Conservation (phyloP, 2,888 invertebrate species). For the Pseudeuparius sepicola region DNA sequence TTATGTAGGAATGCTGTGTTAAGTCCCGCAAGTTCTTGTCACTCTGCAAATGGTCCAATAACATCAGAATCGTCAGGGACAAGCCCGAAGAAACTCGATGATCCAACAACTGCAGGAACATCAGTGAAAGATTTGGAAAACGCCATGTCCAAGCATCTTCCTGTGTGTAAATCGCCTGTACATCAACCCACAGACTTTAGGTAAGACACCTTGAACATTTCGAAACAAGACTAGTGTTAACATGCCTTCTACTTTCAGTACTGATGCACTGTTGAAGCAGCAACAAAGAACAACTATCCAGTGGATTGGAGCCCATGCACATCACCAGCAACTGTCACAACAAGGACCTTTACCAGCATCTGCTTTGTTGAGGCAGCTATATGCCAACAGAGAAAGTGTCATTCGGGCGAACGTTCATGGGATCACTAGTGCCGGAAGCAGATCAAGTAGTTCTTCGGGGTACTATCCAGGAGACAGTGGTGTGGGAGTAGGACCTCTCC, state of each 20-base stretch:
- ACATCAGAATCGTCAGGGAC: slow-evolving; percentile 35
- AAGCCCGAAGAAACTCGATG: slow-evolving; percentile 42
- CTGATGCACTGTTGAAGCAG: slow-evolving; percentile 73
- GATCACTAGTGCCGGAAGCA: slow-evolving; percentile 39
- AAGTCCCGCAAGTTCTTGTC: slow-evolving; percentile 53
- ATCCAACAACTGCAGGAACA: slow-evolving; percentile 35
- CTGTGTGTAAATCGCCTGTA: slow-evolving; percentile 48
- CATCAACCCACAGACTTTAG: slow-evolving; percentile 74
- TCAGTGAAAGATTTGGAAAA: slow-evolving; percentile 90
- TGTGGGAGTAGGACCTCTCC: slow-evolving; percentile 62
- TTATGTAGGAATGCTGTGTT: slow-evolving; percentile 42
- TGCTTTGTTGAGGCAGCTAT: slow-evolving; percentile 78
- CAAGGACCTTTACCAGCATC: slow-evolving; percentile 70
- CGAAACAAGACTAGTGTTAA: no score
- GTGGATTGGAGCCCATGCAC: slow-evolving; percentile 85
- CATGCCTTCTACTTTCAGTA: no score
- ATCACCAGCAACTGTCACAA: slow-evolving; percentile 52
- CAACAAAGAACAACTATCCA: slow-evolving; percentile 79
- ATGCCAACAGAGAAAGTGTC: slow-evolving; percentile 90
- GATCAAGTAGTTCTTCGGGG: slow-evolving; percentile 33
- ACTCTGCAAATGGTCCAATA: slow-evolving; percentile 48
- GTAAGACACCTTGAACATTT: no score
- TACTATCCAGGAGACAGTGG: slow-evolving; percentile 48
- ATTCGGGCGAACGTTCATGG: slow-evolving; percentile 78
- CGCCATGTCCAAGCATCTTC: slow-evolving; percentile 92